Base-by-base conservation (phyloP, 1,140 invertebrate species). In the Drosophila jambulina region DNA sequence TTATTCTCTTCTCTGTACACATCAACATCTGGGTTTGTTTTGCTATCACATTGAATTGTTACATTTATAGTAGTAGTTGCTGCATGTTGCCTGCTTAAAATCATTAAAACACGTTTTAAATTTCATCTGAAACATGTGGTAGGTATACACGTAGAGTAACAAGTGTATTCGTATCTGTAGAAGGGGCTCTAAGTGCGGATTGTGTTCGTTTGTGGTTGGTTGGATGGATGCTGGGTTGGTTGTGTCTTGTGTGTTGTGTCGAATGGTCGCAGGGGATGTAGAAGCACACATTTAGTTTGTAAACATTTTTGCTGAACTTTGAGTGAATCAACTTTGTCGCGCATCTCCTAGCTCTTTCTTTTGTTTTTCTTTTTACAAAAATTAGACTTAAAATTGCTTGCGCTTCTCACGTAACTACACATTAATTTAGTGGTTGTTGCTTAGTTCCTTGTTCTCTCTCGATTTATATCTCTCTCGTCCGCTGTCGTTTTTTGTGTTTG, bases 31-130 rank as follows among this genome's bases (percentile, higher is more conserved):
- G 86, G 86, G 90, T 91, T 90, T 90, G 83, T 91, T 87, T 91
- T 87, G 75, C 87, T 92, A 92, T 92, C 91, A 92, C 91, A 92
- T 92, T 92, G 85, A 92, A 92, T 92, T 92, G 91, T 92, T 92
- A 91, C 91, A 92, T 91, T 92, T 92, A 92, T 92, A 92, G 91
- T 92, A 91, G 88, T 91, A 91, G 90, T 91, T 88, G 82, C 78
- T 79, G 78, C 80, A 90, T 85, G 71, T 84, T 90, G 75, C 71
- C 61, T 82, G 85, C 85, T 85, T 91, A 85, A 90, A 90, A 85
- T 90, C 85, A 76, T 85, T 85, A 85, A 88, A 91, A 85, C 81
- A 82, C 82, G 71, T 85, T 82, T 82, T 82, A 90, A 90, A 90
- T 85, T 90, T 85, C 43, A 90, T 91, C 78, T 85, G 78, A 90